Evolutionary conservation across 1,140 invertebrate species (phyloP).

Genomic region (Manduca sexta): DNA sequence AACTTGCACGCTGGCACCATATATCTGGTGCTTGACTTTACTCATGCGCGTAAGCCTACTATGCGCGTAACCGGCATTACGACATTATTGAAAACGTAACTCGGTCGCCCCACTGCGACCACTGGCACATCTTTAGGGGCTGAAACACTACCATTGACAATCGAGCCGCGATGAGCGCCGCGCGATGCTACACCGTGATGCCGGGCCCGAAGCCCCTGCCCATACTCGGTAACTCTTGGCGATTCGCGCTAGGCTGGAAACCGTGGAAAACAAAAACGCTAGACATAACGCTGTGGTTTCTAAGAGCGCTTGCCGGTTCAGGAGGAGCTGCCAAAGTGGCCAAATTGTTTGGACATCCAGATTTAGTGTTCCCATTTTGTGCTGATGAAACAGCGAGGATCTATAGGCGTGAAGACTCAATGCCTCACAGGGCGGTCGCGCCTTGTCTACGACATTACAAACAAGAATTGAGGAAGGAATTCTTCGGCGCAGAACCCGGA

Average conservation of each 20-base stretch:
- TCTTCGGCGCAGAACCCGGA: constrained; percentile 82
- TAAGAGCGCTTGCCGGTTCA: constrained; percentile 57
- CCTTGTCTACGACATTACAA: constrained; percentile 87
- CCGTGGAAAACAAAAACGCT: constrained; percentile 55
- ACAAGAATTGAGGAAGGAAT: constrained; percentile 80
- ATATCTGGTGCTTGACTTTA: too few relatives aligned
- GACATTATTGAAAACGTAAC: constrained; percentile 60
- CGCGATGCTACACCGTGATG: constrained; percentile 79
- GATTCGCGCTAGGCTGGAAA: constrained; percentile 76
- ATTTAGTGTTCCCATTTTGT: constrained; percentile 85
- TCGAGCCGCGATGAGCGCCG: constrained; percentile 50
- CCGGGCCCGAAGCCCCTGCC: constrained; percentile 86
- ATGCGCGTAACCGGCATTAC: constrained; percentile 37
- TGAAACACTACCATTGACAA: constrained; percentile 38
- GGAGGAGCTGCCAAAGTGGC: constrained; percentile 83
- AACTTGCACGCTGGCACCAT: too few relatives aligned
- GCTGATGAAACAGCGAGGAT: constrained; percentile 84
- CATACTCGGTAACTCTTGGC: constrained; percentile 86
- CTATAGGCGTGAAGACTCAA: constrained; percentile 82
- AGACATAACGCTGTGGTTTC: constrained; percentile 52
- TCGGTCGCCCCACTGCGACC: constrained; percentile 43
- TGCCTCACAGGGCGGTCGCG: constrained; percentile 86
- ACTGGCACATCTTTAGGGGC: constrained; percentile 30
- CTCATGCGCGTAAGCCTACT: constrained; percentile 4
- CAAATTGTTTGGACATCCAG: constrained; percentile 83